Conservation (phyloP, 2,113 vertebrate species). For the Malurus alboscapulatus region DNA sequence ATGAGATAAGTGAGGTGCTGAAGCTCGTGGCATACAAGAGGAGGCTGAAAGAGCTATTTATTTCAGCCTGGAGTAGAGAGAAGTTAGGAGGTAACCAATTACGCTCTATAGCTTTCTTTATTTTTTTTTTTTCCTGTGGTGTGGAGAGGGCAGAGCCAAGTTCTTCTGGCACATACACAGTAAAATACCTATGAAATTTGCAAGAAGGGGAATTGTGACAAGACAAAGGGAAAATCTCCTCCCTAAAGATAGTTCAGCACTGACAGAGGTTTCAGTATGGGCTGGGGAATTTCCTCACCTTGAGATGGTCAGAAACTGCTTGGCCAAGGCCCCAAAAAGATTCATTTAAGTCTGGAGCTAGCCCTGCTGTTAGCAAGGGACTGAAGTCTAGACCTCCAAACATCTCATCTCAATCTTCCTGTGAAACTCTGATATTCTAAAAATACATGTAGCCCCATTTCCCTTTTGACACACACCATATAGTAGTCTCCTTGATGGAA, state of each 20-base stretch:
- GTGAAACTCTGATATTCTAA: background rate
- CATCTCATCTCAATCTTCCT: background rate
- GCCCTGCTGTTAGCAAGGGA: background rate
- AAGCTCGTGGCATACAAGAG: background rate
- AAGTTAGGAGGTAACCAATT: background rate
- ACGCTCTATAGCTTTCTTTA: background rate
- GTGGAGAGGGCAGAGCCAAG: background rate
- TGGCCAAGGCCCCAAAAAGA: background rate
- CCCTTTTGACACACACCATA: background rate
- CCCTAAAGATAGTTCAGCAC: background rate
- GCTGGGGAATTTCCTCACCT: background rate
- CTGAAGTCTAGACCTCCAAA: background rate
- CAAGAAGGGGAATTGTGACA: background rate
- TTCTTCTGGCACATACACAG: background rate
- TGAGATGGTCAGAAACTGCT: background rate
- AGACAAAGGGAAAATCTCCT: background rate
- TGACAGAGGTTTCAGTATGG: background rate
- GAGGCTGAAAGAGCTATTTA: background rate
- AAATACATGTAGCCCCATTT: background rate
- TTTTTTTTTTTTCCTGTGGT: background rate
- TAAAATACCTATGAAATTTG: background rate
- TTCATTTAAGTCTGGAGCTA: background rate
- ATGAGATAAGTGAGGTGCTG: background rate
- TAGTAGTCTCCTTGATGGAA: background rate
- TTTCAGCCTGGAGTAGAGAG: background rate